phyloP scores from a whole-genome alignment of 2,888 invertebrate genomes.

The Pristionchus fissidentatus region DNA sequence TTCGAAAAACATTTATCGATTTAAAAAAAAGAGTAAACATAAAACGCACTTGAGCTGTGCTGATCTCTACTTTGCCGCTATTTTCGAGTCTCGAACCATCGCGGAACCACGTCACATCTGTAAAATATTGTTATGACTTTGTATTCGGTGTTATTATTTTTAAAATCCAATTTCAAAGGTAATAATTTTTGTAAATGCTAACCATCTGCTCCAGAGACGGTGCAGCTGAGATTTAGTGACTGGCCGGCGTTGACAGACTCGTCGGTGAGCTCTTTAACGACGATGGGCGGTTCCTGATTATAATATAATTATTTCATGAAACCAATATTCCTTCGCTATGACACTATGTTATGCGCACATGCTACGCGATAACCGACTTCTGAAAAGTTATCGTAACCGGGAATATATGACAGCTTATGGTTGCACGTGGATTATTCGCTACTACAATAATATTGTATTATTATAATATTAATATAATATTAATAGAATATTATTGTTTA shows the following conservation, averaged over 20 bases:
- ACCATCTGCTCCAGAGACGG: constrained; percentile 52
- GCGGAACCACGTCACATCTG: constrained; percentile 47
- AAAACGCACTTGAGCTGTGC: background rate
- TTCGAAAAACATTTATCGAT: no score
- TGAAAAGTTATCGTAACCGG: no score
- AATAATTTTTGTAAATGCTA: background rate
- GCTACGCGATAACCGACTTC: no score
- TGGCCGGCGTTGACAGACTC: constrained; percentile 66
- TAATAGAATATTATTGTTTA: background rate
- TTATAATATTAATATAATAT: no score
- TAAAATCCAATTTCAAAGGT: background rate
- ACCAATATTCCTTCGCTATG: no score
- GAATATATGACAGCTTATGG: no score
- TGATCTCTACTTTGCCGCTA: constrained; percentile 29
- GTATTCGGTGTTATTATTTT: background rate
- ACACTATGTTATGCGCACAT: no score
- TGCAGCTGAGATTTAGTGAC: constrained; percentile 59
- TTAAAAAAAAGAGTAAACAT: background rate
- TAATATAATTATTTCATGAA: no score
- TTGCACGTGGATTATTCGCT: no score
- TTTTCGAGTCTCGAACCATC: constrained; percentile 6
- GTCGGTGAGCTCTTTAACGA: constrained; percentile 61
- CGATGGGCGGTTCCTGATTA: background rate
- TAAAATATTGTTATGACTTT: background rate
- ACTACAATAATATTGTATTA: no score